Conservation (phyloP, 2,797 vertebrate genomes). For the Myripristis murdjan region DNA sequence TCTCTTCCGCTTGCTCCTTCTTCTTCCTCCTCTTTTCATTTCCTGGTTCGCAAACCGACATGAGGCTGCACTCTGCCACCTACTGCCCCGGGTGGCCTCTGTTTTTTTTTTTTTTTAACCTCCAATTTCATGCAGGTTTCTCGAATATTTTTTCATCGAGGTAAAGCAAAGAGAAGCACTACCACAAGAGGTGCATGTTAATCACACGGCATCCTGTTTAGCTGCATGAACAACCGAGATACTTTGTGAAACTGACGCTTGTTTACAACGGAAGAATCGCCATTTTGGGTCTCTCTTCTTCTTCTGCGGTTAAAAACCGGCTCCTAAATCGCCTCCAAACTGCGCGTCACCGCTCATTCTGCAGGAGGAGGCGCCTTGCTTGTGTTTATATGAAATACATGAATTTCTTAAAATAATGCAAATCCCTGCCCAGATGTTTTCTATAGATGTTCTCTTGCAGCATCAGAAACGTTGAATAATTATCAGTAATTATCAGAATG, state of each 20-base stretch:
- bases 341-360: not conserved
- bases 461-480: too few species aligned
- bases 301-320: not conserved
- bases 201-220: not conserved
- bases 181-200: not conserved
- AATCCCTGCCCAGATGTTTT: too few species aligned
- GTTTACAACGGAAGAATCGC: not conserved
- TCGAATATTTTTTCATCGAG: not conserved
- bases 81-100: constrained; percentile 24
- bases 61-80: constrained; percentile 18
- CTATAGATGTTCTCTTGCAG: too few species aligned
- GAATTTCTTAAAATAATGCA: too few species aligned
- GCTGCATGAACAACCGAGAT: not conserved
- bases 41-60: not conserved
- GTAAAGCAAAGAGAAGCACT: not conserved
- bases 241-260: not conserved
- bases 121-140: not conserved
- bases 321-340: not conserved
- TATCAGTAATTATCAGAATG: too few species aligned
- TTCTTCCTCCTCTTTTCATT: constrained; percentile 44
- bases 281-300: not conserved
- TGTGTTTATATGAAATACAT: too few species aligned
- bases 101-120: not conserved
- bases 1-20: constrained; percentile 82
- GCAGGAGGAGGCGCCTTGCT: not conserved